Conservation (phyloP, 2,113 vertebrate species). For the Dermatemys mawii region DNA sequence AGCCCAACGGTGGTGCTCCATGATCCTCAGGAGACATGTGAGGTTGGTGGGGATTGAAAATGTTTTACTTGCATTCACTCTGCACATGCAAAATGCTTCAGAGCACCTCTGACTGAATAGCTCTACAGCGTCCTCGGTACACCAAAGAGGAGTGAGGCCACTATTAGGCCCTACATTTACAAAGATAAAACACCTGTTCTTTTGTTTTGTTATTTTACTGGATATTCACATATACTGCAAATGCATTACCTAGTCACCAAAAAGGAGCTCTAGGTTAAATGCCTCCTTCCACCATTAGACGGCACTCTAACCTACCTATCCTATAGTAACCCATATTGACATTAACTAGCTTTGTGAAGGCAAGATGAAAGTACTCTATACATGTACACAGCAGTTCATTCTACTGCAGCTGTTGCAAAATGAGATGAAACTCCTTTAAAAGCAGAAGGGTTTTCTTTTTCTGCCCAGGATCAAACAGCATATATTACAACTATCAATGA, state of each 20-base stretch:
- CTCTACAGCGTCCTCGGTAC: not conserved
- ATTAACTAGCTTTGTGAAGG: not conserved
- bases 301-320: constrained; percentile 31
- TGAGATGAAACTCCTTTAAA: not conserved
- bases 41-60: not conserved
- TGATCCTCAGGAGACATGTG: not conserved
- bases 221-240: not conserved
- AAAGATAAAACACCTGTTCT: too few relatives aligned
- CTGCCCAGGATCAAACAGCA: not conserved
- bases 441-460: not conserved
- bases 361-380: not conserved
- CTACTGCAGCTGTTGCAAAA: not conserved
- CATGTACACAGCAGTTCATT: not conserved
- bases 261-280: not conserved
- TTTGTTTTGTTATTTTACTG: not conserved
- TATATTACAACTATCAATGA: not conserved
- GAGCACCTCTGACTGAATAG: not conserved
- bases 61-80: not conserved
- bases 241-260: not conserved
- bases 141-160: not conserved
- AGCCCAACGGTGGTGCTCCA: not conserved
- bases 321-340: not conserved
- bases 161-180: not conserved
- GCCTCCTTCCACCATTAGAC: constrained; percentile 42
- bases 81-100: not conserved